Percentiles rank a stretch among this genome's conserved stretches.
Conservation (phyloP, 2,113 vertebrate species). For the Eretmochelys imbricata region DNA sequence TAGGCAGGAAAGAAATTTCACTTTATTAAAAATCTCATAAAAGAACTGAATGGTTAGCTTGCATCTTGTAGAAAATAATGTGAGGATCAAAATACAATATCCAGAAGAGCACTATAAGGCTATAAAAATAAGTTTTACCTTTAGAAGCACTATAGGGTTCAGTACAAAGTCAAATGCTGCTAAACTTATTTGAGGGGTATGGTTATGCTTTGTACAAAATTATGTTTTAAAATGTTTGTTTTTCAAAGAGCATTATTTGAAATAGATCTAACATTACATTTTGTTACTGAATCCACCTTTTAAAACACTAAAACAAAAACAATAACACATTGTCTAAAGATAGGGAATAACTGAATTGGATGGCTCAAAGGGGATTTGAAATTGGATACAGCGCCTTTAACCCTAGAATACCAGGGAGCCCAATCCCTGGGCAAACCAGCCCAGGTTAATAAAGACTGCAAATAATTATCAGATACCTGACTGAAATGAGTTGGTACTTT, state of each 20-base stretch:
- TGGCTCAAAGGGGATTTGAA: not conserved
- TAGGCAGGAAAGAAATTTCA: constrained; percentile 45
- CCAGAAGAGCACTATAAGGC: not conserved
- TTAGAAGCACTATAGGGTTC: not conserved
- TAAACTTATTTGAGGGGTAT: not conserved
- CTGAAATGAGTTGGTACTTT: constrained; percentile 34
- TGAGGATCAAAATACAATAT: constrained; percentile 25
- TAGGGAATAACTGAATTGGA: not conserved
- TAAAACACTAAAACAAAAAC: not conserved
- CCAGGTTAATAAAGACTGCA: not conserved
- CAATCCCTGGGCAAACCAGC: constrained; percentile 24
- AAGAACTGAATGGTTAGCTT: constrained; percentile 16
- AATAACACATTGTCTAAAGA: not conserved
- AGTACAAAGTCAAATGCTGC: constrained; percentile 31
- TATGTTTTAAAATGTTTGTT: not conserved
- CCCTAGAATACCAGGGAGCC: not conserved
- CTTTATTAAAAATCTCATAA: constrained; percentile 64
- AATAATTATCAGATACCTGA: constrained; percentile 55
- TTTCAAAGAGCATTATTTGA: constrained; percentile 37
- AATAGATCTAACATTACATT: not conserved
- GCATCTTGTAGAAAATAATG: not conserved
- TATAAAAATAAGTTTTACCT: constrained; percentile 2
- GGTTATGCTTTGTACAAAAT: not conserved
- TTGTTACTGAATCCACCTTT: not conserved
- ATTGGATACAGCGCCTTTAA: not conserved